Evolutionary conservation across 2,888 invertebrate genomes (phyloP), one percentile per base, ranked within the genome.

Genomic region (Drosophila affinis): DNA sequence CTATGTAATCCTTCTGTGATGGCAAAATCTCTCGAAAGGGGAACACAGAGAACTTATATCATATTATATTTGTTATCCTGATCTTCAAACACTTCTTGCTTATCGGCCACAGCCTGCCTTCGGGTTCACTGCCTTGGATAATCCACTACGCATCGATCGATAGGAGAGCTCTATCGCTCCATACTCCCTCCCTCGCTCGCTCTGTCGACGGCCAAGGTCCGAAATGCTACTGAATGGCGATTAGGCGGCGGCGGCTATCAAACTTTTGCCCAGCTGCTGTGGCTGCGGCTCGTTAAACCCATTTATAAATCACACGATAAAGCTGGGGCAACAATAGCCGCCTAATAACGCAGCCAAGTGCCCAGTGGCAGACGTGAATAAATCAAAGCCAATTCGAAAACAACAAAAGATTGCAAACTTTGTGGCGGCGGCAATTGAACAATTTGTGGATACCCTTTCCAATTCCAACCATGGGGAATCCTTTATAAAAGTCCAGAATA

Each of bases 251-350:
- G 3, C 39, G 14, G n/a, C 24, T 65, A 65, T 65, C 67, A 67
- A 67, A 49, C 9, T 65, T 54, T 49, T 65, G 48, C 65, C 48
- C 29, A 54, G 32, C 48, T 49, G 39, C 62, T 24, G 0, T 3
- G 24, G 5, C 58, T 47, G n/a, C 3, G 39, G 7, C 39, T 39
- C 18, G 48, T 65, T 65, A 48, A 51, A 58, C 48, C 39, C 51
- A 49, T 72, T 58, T 72, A 58, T 72, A 72, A 72, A 72, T 72
- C 72, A 72, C 58, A 59, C 58, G 59, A 72, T 56, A 72, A 64
- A 44, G 51, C 53, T 44, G 34, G 10, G 6, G 21, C 67, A 51
- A 68, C 57, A 68, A 68, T 65, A 17, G 51, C 24, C 6, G 39
- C 39, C 39, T 39, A 39, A 39, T 14, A 39, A 14, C 39, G 39